phyloP scores from a whole-genome alignment of 2,113 vertebrate genomes.

The Silurus meridionalis region DNA sequence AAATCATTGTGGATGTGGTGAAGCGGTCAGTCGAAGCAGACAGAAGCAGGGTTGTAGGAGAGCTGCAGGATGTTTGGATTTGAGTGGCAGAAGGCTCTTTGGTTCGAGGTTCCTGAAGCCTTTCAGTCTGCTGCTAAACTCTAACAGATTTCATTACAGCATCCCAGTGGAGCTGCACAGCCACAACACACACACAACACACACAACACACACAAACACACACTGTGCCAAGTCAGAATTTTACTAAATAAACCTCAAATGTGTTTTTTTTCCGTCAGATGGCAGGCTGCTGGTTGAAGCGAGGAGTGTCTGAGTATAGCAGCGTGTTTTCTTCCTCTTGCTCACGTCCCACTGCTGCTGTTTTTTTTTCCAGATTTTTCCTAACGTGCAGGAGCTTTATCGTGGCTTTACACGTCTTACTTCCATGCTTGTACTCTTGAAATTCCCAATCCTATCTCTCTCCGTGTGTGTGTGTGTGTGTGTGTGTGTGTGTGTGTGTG shows the following conservation, averaged over 20 bases:
- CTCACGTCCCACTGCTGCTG: constrained; percentile 5
- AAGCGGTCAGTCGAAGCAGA: not conserved
- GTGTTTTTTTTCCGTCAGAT: constrained; percentile 34
- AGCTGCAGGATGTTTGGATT: constrained; percentile 25
- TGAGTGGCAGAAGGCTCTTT: constrained; percentile 32
- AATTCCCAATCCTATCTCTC: constrained; percentile 18
- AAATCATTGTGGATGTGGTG: too few relatives aligned
- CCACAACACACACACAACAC: constrained; percentile 21
- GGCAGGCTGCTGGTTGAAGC: not conserved
- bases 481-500: not conserved
- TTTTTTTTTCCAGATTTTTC: constrained; percentile 2
- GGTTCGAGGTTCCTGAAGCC: constrained; percentile 9
- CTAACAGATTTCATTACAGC: constrained; percentile 45
- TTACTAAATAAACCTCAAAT: constrained; percentile 22
- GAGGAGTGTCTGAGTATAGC: constrained; percentile 3
- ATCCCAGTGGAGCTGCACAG: constrained; percentile 27
- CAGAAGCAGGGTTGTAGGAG: not conserved
- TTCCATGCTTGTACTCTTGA: constrained; percentile 30
- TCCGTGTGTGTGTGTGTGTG: constrained; percentile 1
- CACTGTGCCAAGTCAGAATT: constrained; percentile 34
- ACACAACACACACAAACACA: not conserved
- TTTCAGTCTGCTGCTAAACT: constrained; percentile 38
- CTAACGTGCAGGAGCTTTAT: constrained; percentile 16
- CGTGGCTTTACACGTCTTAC: constrained; percentile 25
- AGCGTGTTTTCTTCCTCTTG: constrained; percentile 8